Evolutionary conservation across 2,888 invertebrate genomes (phyloP).

Genomic region (Erannis defoliaria): DNA sequence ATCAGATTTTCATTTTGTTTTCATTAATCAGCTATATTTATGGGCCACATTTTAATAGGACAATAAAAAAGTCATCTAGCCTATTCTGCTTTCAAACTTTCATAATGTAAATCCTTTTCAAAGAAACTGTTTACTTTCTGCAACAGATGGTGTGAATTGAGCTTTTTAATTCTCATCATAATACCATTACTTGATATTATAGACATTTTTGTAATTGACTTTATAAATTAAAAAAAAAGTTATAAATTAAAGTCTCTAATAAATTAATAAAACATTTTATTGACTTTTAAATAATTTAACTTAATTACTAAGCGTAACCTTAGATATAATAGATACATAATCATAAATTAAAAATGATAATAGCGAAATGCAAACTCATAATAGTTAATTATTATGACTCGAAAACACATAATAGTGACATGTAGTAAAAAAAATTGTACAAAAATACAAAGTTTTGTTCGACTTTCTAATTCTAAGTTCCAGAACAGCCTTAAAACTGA

Average conservation of each 20-base stretch:
- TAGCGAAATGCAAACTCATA: slow-evolving; percentile 71
- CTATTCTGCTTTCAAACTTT: background rate
- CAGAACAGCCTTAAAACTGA: slow-evolving; percentile 50
- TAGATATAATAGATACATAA: slow-evolving; percentile 67
- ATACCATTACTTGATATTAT: background rate
- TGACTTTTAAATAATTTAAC: slow-evolving; percentile 86
- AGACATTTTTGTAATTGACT: too few species aligned
- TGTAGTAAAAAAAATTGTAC: slow-evolving; percentile 39
- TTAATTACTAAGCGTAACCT: slow-evolving; percentile 81
- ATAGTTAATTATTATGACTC: slow-evolving; percentile 56
- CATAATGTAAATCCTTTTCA: background rate
- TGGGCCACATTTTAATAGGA: too few species aligned
- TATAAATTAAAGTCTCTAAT: slow-evolving; percentile 56
- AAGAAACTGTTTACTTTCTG: background rate
- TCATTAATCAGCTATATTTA: too few species aligned
- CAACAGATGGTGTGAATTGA: background rate
- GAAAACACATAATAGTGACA: slow-evolving; percentile 38
- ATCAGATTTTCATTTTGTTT: too few species aligned
- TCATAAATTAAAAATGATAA: slow-evolving; percentile 70
- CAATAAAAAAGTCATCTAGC: too few species aligned
- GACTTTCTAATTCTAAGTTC: slow-evolving; percentile 4
- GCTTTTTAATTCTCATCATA: background rate
- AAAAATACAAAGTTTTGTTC: slow-evolving; percentile 46
- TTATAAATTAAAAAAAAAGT: too few species aligned
- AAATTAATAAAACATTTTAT: slow-evolving; percentile 82